Evolutionary conservation across 30 jellyfish, hydroid and myxozoan genomes (phyloP).

Genomic region (Pelagia noctiluca): DNA sequence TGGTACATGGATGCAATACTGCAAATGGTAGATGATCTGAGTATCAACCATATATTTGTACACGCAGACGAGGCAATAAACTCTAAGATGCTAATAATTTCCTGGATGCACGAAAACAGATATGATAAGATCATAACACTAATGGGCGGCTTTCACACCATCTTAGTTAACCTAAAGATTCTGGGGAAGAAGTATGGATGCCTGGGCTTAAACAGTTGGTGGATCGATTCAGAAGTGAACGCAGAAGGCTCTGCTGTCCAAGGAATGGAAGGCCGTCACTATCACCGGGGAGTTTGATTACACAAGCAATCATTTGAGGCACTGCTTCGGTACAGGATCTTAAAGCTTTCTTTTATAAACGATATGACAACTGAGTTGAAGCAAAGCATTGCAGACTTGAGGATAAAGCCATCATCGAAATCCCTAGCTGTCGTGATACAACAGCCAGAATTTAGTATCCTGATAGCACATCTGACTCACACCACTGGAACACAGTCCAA

Average conservation of each 20-base stretch:
- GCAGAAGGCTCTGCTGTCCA: slow-evolving; percentile 72
- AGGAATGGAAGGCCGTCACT: slow-evolving; percentile 69
- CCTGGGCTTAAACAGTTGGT: slow-evolving; percentile 57
- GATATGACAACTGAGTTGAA: slow-evolving; percentile 50
- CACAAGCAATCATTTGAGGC: slow-evolving; percentile 59
- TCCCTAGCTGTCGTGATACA: slow-evolving; percentile 48
- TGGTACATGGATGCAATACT: slow-evolving; percentile 55
- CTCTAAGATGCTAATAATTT: slow-evolving; percentile 52
- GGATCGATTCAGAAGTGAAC: slow-evolving; percentile 54
- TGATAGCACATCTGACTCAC: slow-evolving; percentile 39
- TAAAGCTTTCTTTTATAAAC: slow-evolving; percentile 38
- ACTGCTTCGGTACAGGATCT: slow-evolving; percentile 62
- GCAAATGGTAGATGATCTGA: slow-evolving; percentile 57
- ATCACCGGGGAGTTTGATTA: slow-evolving; percentile 37
- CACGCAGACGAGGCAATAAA: slow-evolving; percentile 64
- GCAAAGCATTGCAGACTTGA: slow-evolving; percentile 62
- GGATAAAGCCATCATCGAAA: slow-evolving; percentile 61
- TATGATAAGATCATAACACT: slow-evolving; percentile 50
- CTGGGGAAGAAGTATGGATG: slow-evolving; percentile 59
- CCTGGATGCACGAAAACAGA: slow-evolving; percentile 56
- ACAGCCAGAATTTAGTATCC: slow-evolving; percentile 42
- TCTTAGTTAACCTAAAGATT: slow-evolving; percentile 50
- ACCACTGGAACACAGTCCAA: slow-evolving; percentile 37
- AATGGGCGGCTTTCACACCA: slow-evolving; percentile 71
- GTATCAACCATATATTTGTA: slow-evolving; percentile 49